phyloP scores from a whole-genome alignment of 2,113 vertebrate species.

The Scophthalmus maximus region DNA sequence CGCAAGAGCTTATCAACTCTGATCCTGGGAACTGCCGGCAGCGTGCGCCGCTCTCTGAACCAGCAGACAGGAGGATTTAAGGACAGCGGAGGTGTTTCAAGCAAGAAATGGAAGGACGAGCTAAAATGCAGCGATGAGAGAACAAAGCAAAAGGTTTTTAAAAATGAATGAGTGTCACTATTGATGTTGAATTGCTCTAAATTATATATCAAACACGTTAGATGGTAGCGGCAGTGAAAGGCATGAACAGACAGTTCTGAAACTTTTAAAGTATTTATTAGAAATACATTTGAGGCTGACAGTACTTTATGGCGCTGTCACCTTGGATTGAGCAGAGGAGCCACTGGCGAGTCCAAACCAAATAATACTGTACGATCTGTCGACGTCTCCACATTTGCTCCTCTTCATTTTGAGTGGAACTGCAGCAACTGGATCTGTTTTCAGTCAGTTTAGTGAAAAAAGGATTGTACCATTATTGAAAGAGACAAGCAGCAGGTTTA shows the following conservation, averaged over 20 bases:
- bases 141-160: conserved; percentile 22
- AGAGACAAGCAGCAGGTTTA: conserved; percentile 6
- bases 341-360: neutral
- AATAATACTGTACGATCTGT: neutral
- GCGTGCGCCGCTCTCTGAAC: conserved; percentile 14
- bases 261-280: conserved; percentile 45
- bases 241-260: neutral
- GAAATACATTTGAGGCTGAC: conserved; percentile 26
- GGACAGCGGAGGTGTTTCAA: conserved; percentile 27
- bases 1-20: conserved; percentile 52
- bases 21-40: conserved; percentile 40
- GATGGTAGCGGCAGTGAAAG: conserved; percentile 1
- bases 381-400: neutral
- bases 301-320: neutral
- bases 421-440: conserved; percentile 1
- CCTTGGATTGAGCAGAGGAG: neutral
- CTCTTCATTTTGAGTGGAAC: neutral
- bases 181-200: conserved; percentile 1
- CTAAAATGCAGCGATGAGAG: neutral
- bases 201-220: conserved; percentile 35
- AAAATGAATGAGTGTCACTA: conserved; percentile 39
- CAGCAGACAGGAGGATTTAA: conserved; percentile 24
- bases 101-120: conserved; percentile 29
- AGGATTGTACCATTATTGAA: neutral
- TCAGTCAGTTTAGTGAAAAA: neutral